Evolutionary conservation across 1,140 invertebrate species (phyloP).

Genomic region (Ips nitidus): DNA sequence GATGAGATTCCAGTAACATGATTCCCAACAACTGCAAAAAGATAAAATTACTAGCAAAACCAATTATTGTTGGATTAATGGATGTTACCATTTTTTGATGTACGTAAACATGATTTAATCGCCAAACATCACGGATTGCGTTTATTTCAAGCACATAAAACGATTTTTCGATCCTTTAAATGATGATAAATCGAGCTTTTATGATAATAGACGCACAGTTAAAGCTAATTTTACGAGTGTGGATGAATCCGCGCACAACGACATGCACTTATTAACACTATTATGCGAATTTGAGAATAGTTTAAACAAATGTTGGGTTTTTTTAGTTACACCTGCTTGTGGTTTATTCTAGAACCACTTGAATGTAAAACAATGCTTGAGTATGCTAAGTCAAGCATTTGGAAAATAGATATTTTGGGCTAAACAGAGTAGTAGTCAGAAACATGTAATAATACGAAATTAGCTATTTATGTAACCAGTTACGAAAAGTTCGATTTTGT

Average conservation of each 20-base stretch:
- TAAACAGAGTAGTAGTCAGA: too few species aligned
- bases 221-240: not conserved
- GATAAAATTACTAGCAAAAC: not conserved
- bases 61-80: not conserved
- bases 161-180: not conserved
- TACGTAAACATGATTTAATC: not conserved
- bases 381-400: too few species aligned
- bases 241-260: constrained; percentile 5
- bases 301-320: too few species aligned
- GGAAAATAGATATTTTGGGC: too few species aligned
- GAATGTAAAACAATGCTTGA: too few species aligned
- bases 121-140: constrained; percentile 3
- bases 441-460: too few species aligned
- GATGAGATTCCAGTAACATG: constrained; percentile 49
- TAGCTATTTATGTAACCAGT: too few species aligned
- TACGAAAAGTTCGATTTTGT: too few species aligned
- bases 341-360: too few species aligned
- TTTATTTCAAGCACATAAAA: constrained; percentile 10
- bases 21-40: constrained; percentile 47
- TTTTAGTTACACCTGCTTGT: too few species aligned
- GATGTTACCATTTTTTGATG: not conserved
- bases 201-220: not conserved
- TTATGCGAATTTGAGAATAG: too few species aligned
- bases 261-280: too few species aligned
- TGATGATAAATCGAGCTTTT: not conserved